These are phyloP conservation scores for Anguilla pacifica DNA, from an alignment of 2,797 vertebrate species.

Conservation along the genomic window DNA sequence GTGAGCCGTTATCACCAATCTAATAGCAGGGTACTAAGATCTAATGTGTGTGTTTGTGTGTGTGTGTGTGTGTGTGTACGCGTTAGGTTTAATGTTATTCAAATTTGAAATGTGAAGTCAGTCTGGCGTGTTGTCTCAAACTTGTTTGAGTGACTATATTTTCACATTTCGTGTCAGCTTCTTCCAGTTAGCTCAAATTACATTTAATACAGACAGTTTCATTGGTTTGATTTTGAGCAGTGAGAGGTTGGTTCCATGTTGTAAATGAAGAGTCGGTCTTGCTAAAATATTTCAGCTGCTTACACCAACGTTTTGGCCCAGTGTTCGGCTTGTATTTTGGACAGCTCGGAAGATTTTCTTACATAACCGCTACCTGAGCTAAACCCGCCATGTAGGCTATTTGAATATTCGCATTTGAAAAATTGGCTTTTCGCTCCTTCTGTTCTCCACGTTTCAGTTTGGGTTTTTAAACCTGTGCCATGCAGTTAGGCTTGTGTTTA, in stretches of 20 bases:
- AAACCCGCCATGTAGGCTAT: not conserved
- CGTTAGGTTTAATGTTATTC: not conserved
- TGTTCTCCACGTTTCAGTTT: not conserved
- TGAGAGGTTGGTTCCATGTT: slow-evolving; percentile 1
- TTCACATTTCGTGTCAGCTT: not conserved
- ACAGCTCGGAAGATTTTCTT: not conserved
- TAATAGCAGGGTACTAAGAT: not conserved
- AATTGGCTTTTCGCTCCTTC: not conserved
- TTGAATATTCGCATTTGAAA: not conserved
- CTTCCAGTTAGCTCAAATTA: not conserved
- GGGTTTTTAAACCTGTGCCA: slow-evolving; percentile 32
- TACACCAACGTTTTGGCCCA: not conserved
- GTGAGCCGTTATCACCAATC: not conserved
- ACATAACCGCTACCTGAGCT: not conserved
- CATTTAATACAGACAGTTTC: slow-evolving; percentile 13
- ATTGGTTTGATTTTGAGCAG: not conserved
- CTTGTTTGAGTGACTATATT: not conserved
- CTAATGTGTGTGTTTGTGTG: no score
- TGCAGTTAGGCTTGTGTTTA: slow-evolving; percentile 32
- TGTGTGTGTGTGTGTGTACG: no score
- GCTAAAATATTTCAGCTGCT: not conserved
- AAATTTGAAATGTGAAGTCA: not conserved
- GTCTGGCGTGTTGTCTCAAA: not conserved
- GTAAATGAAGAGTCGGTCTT: not conserved
- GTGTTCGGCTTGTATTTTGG: not conserved